Base-by-base conservation (phyloP, 2,797 vertebrate species). In the Salarias fasciatus region DNA sequence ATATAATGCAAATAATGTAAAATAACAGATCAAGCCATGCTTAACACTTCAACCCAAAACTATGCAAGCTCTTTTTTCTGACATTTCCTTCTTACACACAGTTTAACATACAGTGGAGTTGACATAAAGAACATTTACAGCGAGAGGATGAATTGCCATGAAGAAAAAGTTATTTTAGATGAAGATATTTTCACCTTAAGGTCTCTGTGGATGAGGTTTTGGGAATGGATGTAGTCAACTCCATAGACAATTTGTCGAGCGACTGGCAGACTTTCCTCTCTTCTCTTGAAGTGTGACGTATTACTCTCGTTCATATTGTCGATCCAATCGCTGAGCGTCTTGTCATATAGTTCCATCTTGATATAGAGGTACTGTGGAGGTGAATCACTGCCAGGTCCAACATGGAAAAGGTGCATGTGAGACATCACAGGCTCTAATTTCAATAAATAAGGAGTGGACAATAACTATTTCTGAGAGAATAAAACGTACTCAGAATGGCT, bases 281-380 rank as follows among this genome's bases (percentile, higher is more conserved):
- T 77, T 60, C 92, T 87, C 1, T 46, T 11, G 1, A 0, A 0
- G 53, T 9, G 11, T 5, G 12, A 0, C 0, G 0, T 10, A 5
- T 33, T 0, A 0, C 29, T 3, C 1, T 2, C 0, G 7, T 84
- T 42, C 11, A 40, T 79, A 0, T 63, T 0, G 0, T 28, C 0
- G 57, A 97, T 93, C 96, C 97, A 97, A 0, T 6, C 0, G 2
- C 3, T 14, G 4, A 98, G 59, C 3, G 93, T 92, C 30, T 90
- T 89, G 45, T 90, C 77, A 80, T 95, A 98, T 12, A 92, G 89
- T 66, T 98, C 95, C 95, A 97, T 95, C 75, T 91, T 78, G 70
- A 98, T 96, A 51, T 95, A 97, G 38, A 98, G 90, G 64, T 60
- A 96, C 3, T 0, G 0, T 2, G 0, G 0, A 0, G 5, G 0